Evolutionary conservation across 64 coral and sea anemone genomes (phyloP), one percentile per base, ranked within the genome.

Genomic region (Catalaphyllia jardinei): DNA sequence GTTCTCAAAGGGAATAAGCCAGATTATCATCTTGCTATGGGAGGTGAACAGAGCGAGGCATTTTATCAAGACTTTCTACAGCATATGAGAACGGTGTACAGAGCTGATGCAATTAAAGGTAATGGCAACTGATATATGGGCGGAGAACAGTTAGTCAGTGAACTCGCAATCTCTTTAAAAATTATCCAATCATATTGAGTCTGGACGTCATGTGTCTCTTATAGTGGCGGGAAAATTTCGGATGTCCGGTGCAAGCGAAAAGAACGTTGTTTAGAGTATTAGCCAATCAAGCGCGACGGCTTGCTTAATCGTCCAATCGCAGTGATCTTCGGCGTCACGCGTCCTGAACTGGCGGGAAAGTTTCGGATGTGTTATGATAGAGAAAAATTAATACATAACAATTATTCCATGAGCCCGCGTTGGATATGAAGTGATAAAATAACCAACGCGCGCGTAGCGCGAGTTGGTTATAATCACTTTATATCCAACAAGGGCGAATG

Each of bases 1-100:
- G 77, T 93, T 67, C 80, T 99, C n/a, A 99, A 99, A 76, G 93
- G 93, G 22, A 99, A 95, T 60, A 99, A 99, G 62, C 94, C 91
- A 16, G 97, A 99, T 75, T 99, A 91, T 76, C 97, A 99, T 71
- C 31, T 77, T 65, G 97, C 97, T 51, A 99, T 99, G 97, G 91
- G 90, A 29, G 91, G 84, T 50, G 97, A 95, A 74, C 91, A 99
- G 42, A 93, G 93, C 52, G 78, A 99, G 67, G 60, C 29, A 71
- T 95, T 99, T 76, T 99, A 99, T 89, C 71, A 91, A 79, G 90
- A 90, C 50, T 99, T 99, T 99, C 84, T 99, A 54, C 84, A 88
- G 57, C 67, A 95, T 61, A 65, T 99, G 86, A 93, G 46, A 49
- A 75, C 39, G 69, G 64, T 83, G 62, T 95, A 99, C 77, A 81